Evolutionary conservation across 2,888 invertebrate genomes (phyloP).

Genomic region (Hemithea aestivaria): DNA sequence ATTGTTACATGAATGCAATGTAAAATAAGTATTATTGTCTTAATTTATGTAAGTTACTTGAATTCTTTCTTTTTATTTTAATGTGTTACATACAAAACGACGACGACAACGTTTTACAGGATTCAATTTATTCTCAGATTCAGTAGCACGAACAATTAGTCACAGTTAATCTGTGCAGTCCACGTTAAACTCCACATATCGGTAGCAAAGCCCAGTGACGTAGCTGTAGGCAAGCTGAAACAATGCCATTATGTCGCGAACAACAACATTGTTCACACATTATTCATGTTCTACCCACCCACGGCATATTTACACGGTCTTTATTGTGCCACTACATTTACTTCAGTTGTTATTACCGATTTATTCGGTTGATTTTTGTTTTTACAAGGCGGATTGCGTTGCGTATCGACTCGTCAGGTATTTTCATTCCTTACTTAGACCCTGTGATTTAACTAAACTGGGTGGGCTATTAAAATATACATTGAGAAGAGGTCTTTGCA

Average conservation of each 20-base stretch:
- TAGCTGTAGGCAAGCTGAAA: conserved; percentile 41
- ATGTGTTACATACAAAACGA: no score
- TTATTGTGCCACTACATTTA: conserved; percentile 45
- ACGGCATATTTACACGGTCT: conserved; percentile 38
- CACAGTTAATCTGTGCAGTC: conserved; percentile 7
- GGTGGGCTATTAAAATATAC: no score
- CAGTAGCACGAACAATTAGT: neutral
- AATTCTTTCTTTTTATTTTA: no score
- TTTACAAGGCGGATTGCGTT: neutral
- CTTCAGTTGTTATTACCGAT: neutral
- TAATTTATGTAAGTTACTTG: no score
- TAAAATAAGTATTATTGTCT: no score
- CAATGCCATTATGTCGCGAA: conserved; percentile 58
- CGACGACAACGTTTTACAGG: no score
- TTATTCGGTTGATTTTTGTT: neutral
- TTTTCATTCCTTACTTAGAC: no score
- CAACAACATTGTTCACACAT: conserved; percentile 49
- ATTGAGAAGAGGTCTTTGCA: no score
- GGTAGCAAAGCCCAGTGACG: conserved; percentile 20
- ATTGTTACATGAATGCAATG: no score
- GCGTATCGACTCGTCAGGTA: no score
- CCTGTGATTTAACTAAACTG: no score
- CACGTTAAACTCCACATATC: conserved; percentile 10
- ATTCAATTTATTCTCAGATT: no score
- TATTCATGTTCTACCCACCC: conserved; percentile 10